phyloP scores from a whole-genome alignment of 2,888 invertebrate genomes.

The Ceramica pisi region DNA sequence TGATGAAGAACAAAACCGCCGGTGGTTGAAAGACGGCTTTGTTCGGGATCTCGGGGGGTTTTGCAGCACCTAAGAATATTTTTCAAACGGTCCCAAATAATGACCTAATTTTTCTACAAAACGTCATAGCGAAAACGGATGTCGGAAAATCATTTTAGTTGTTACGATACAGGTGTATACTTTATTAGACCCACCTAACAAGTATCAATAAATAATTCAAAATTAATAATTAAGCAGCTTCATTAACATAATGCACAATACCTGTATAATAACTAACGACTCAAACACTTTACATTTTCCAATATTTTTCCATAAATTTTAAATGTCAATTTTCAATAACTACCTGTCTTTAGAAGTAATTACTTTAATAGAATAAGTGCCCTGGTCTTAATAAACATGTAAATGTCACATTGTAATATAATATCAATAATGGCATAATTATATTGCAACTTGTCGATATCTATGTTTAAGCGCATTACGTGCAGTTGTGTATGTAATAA shows the following conservation, averaged over 20 bases:
- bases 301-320: conserved; percentile 60
- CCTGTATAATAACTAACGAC: conserved; percentile 30
- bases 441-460: conserved; percentile 50
- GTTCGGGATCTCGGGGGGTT: not conserved
- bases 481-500: conserved; percentile 38
- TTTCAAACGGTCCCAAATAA: too few relatives aligned
- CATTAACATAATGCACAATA: conserved; percentile 51
- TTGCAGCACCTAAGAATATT: too few relatives aligned
- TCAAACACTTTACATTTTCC: conserved; percentile 39
- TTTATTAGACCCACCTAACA: conserved; percentile 6
- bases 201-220: conserved; percentile 12
- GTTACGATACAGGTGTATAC: conserved; percentile 20
- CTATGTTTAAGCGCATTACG: conserved; percentile 40
- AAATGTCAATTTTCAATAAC: conserved; percentile 64
- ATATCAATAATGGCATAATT: conserved; percentile 63
- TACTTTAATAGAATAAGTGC: conserved; percentile 64
- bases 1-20: not conserved
- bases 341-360: conserved; percentile 53
- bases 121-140: not conserved
- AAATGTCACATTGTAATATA: conserved; percentile 62
- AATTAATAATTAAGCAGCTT: conserved; percentile 29
- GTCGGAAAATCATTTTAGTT: conserved; percentile 5
- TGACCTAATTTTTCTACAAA: not conserved
- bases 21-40: not conserved
- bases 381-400: conserved; percentile 62